A percentile compares a stretch with the other conserved stretches of the same genome.
These are phyloP conservation scores for Labrus mixtus DNA, from an alignment of 2,113 vertebrate species.

Conservation along the genomic window DNA sequence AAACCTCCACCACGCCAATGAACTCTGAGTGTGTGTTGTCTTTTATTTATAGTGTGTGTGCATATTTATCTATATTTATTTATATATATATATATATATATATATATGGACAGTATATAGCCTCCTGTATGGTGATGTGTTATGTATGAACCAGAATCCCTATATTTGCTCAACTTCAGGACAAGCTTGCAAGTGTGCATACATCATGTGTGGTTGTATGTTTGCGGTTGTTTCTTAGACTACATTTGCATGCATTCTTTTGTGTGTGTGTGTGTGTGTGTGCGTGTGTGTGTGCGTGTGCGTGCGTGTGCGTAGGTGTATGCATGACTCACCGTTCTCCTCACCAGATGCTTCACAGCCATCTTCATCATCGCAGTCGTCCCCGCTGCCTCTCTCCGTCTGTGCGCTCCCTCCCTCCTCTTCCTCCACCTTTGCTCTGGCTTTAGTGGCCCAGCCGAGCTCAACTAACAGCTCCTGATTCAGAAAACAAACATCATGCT, in stretches of 20 bases:
- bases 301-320: conserved; percentile 5
- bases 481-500: conserved; percentile 32
- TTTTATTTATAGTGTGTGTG: conserved; percentile 36
- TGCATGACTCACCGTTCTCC: conserved; percentile 72
- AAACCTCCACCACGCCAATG: conserved; percentile 26
- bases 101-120: background rate
- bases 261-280: conserved; percentile 7
- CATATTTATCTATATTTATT: conserved; percentile 5
- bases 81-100: background rate
- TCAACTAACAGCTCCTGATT: conserved; percentile 82
- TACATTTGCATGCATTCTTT: background rate
- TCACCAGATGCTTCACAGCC: conserved; percentile 90
- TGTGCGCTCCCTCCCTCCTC: conserved; percentile 75
- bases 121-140: background rate
- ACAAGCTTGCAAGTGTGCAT: background rate
- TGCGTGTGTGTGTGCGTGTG: conserved; percentile 14
- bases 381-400: conserved; percentile 84
- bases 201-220: conserved; percentile 27
- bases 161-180: conserved; percentile 14
- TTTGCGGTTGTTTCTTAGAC: conserved; percentile 47
- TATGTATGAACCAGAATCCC: conserved; percentile 1
- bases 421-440: conserved; percentile 66
- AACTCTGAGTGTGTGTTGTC: conserved; percentile 24
- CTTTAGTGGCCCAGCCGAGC: conserved; percentile 67
- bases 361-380: conserved; percentile 91